These are phyloP conservation scores for Triplophysa dalaica DNA, from an alignment of 2,113 vertebrate genomes.

Conservation along the genomic window DNA sequence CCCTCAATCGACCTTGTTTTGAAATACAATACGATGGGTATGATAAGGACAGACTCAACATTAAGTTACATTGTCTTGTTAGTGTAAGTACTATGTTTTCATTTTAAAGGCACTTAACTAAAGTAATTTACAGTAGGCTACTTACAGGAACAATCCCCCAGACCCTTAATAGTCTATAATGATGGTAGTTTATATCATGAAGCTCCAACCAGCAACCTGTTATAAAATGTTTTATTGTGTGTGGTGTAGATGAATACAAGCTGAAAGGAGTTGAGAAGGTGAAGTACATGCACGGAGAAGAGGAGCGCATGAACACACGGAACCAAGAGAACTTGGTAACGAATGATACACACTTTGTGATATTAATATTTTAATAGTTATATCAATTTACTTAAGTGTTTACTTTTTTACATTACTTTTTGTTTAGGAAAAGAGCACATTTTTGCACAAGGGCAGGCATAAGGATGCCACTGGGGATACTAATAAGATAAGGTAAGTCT, in stretches of 20 bases:
- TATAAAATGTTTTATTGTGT: neutral
- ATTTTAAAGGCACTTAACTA: neutral
- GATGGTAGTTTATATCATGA: neutral
- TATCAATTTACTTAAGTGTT: neutral
- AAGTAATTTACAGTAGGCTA: neutral
- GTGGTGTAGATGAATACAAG: conserved; percentile 80
- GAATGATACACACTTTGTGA: neutral
- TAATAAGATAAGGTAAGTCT: conserved; percentile 73
- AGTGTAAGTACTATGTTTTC: no score
- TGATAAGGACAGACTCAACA: no score
- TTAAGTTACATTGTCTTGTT: no score
- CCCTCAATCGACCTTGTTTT: no score
- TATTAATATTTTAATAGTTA: neutral
- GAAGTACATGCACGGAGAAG: conserved; percentile 57
- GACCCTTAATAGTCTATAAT: neutral
- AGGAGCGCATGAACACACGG: conserved; percentile 55
- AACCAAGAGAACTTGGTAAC: conserved; percentile 63
- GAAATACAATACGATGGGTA: no score
- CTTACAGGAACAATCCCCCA: neutral
- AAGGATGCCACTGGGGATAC: conserved; percentile 64
- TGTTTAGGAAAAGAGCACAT: conserved; percentile 71
- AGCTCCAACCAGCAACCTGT: neutral
- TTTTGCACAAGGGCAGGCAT: conserved; percentile 66
- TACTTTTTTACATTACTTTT: no score
- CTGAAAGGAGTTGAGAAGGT: conserved; percentile 85